A percentile compares a stretch with the other conserved stretches of the same genome.
Evolutionary conservation across 2,888 invertebrate genomes (phyloP).

Genomic region (Drosophila fulvimacula): DNA sequence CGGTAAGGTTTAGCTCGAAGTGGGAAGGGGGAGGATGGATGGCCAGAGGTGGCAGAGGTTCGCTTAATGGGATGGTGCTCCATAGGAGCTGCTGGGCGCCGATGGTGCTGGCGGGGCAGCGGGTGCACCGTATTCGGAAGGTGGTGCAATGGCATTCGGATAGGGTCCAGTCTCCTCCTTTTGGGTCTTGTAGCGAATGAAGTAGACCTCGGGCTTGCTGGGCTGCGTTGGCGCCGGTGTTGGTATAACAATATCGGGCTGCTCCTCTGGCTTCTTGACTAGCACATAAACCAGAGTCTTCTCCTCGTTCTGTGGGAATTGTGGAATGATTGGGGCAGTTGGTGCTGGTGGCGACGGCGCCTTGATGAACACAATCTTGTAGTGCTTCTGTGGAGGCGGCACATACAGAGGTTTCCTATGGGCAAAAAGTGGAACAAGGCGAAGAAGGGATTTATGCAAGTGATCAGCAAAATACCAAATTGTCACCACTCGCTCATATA

Average conservation of each 20-base stretch:
- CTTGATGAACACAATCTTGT: conserved; percentile 92
- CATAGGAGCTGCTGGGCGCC: conserved; percentile 83
- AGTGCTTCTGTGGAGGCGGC: conserved; percentile 90
- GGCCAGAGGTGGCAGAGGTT: background rate
- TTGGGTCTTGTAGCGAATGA: conserved; percentile 91
- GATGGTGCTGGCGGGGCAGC: conserved; percentile 79
- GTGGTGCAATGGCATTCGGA: conserved; percentile 84
- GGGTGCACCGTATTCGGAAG: conserved; percentile 84
- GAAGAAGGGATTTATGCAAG: conserved; percentile 31
- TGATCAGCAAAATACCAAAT: background rate
- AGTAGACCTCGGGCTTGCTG: conserved; percentile 91
- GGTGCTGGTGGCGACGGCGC: conserved; percentile 88
- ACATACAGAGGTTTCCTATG: conserved; percentile 86
- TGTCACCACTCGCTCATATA: background rate
- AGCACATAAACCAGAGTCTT: conserved; percentile 91
- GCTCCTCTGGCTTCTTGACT: conserved; percentile 91
- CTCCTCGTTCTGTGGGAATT: conserved; percentile 90
- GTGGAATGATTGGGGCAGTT: conserved; percentile 87
- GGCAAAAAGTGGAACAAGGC: background rate
- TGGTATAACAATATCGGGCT: conserved; percentile 89
- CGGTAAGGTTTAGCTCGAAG: conserved; percentile 4
- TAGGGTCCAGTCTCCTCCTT: conserved; percentile 84
- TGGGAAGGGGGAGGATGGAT: background rate
- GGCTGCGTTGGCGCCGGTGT: conserved; percentile 90
- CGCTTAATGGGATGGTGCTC: conserved; percentile 81